A percentile compares a stretch with the other conserved stretches of the same genome.
phyloP scores from a whole-genome alignment of 2,888 invertebrate species.

The Gymnoscelis rufifasciata region DNA sequence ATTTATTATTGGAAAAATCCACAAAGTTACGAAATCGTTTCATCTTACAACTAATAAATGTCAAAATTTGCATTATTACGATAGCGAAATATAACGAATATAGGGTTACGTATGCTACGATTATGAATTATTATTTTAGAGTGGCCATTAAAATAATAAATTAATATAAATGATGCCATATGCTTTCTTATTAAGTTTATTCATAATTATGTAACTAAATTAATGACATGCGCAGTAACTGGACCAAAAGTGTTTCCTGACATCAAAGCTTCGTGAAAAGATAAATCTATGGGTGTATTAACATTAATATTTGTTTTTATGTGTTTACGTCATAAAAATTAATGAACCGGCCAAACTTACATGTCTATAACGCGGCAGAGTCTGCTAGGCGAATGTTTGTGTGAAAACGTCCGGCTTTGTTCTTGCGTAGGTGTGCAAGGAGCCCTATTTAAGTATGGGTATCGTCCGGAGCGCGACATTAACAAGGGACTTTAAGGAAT shows the following conservation, averaged over 20 bases:
- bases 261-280: background rate
- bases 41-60: conserved; percentile 11
- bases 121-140: conserved; percentile 18
- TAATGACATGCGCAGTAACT: background rate
- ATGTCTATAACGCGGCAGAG: no score
- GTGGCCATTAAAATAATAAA: conserved; percentile 12
- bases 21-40: conserved; percentile 9
- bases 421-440: no score
- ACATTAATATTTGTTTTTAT: no score
- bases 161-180: background rate
- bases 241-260: background rate
- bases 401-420: no score
- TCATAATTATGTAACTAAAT: background rate
- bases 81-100: conserved; percentile 15
- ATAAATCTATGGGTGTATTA: background rate
- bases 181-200: conserved; percentile 1
- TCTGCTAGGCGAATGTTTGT: no score
- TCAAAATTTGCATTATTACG: conserved; percentile 18
- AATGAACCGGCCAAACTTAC: no score
- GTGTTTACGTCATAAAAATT: no score
- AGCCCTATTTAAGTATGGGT: no score
- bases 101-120: background rate
- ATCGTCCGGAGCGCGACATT: no score
- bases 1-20: background rate
- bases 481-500: no score